A percentile compares a stretch with the other conserved stretches of the same genome.
Evolutionary conservation across 1,140 invertebrate species (phyloP).

Genomic region (Triops longicaudatus): DNA sequence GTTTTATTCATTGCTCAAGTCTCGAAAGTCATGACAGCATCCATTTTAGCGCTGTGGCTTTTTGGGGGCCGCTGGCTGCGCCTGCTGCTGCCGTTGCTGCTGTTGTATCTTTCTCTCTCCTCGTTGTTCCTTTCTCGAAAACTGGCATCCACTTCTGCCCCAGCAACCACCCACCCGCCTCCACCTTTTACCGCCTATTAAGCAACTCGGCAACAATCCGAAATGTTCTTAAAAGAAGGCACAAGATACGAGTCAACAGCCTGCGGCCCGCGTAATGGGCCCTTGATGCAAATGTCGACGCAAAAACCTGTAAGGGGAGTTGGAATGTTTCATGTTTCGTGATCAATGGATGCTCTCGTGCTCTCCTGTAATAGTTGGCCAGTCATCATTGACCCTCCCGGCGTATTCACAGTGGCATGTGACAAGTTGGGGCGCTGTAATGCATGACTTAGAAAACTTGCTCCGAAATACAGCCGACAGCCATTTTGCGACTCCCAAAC

Average conservation of each 20-base stretch:
- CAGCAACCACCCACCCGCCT: background rate
- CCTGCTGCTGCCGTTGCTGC: background rate
- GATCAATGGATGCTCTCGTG: constrained; percentile 14
- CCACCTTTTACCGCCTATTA: too few relatives aligned
- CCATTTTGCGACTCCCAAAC: background rate
- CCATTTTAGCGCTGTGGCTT: constrained; percentile 10
- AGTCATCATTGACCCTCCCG: constrained; percentile 9
- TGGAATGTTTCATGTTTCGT: constrained; percentile 15
- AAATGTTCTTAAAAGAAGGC: background rate
- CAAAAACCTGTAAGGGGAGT: constrained; percentile 7
- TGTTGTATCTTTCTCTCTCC: constrained; percentile 13
- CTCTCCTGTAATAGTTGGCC: constrained; percentile 5
- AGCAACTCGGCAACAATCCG: too few relatives aligned
- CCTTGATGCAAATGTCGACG: constrained; percentile 11
- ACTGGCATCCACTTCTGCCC: constrained; percentile 22
- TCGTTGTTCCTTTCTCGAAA: constrained; percentile 12
- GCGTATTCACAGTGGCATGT: constrained; percentile 10
- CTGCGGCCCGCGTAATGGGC: constrained; percentile 7
- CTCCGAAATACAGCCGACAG: background rate
- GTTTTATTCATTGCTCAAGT: constrained; percentile 14
- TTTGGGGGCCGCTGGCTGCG: constrained; percentile 8
- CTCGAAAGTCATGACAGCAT: constrained; percentile 17
- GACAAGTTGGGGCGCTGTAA: constrained; percentile 10
- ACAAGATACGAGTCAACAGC: constrained; percentile 17
- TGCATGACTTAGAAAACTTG: constrained; percentile 8